phyloP scores from a whole-genome alignment of 2,797 vertebrate genomes.

The Smutsia temminckii region DNA sequence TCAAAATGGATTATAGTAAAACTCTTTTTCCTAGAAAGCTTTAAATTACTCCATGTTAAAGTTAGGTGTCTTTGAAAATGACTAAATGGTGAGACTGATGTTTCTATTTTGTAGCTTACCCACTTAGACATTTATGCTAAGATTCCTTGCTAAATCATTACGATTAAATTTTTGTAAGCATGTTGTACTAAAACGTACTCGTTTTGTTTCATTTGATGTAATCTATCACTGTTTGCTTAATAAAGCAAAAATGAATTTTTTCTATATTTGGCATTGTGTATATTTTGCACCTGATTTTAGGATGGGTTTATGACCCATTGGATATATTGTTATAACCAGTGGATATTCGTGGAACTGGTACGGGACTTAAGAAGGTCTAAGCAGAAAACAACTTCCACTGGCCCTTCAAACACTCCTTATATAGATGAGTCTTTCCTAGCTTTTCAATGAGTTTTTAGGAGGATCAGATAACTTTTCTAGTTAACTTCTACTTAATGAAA shows the following conservation, averaged over 20 bases:
- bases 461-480: not conserved
- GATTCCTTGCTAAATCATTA: constrained; percentile 21
- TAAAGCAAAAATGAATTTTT: constrained; percentile 44
- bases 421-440: not conserved
- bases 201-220: constrained; percentile 42
- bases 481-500: not conserved
- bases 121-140: not conserved
- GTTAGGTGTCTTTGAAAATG: not conserved
- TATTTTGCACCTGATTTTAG: not conserved
- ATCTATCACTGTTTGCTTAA: constrained; percentile 33
- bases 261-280: not conserved
- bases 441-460: not conserved
- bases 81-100: not conserved
- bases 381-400: not conserved
- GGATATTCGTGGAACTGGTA: not conserved
- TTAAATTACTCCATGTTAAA: not conserved
- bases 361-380: not conserved
- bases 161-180: constrained; percentile 6
- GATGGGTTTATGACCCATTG: too few species aligned
- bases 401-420: not conserved
- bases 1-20: constrained; percentile 35
- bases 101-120: constrained; percentile 17
- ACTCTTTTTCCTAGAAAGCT: constrained; percentile 47
- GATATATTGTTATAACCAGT: not conserved
- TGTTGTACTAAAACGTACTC: not conserved